Conservation (phyloP, 2,113 vertebrate genomes). For the Ammodytes marinus region DNA sequence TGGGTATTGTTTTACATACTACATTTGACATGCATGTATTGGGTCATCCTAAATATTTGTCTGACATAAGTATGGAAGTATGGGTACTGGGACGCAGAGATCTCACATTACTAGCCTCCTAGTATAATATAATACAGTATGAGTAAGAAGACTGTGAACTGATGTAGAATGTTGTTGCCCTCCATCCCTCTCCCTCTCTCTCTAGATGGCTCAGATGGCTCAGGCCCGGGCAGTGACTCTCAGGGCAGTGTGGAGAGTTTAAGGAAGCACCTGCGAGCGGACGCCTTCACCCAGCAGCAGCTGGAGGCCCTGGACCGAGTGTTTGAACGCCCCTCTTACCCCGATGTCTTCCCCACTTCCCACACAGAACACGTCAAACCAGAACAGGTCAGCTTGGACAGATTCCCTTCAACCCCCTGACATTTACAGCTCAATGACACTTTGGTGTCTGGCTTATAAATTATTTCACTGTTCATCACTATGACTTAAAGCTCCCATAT, state of each 20-base stretch:
- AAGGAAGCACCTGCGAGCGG: slow-evolving; percentile 98
- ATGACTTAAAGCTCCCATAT: too few species aligned
- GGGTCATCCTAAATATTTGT: too few species aligned
- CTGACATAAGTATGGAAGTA: too few species aligned
- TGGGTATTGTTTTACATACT: too few species aligned
- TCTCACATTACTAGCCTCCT: slow-evolving; percentile 22
- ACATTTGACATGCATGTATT: too few species aligned
- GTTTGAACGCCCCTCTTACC: slow-evolving; percentile 97
- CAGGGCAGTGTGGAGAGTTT: slow-evolving; percentile 99
- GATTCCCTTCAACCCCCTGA: slow-evolving; percentile 16
- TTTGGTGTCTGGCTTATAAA: neutral
- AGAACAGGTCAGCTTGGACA: slow-evolving; percentile 89
- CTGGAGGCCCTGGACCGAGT: slow-evolving; percentile 97
- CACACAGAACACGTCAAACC: slow-evolving; percentile 93
- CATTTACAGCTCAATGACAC: neutral
- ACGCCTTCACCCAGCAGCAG: slow-evolving; percentile 98
- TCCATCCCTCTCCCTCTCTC: slow-evolving; percentile 11
- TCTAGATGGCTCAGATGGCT: slow-evolving; percentile 96
- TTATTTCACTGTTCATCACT: too few species aligned
- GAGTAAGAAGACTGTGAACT: slow-evolving; percentile 29
- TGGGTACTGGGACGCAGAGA: too few species aligned
- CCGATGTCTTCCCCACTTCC: slow-evolving; percentile 95
- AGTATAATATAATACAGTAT: slow-evolving; percentile 28
- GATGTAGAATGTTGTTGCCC: slow-evolving; percentile 38
- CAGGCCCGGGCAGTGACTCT: slow-evolving; percentile 97